Conservation (phyloP, 92 coral and sea anemone genomes). For the Bergia puertoricense region DNA sequence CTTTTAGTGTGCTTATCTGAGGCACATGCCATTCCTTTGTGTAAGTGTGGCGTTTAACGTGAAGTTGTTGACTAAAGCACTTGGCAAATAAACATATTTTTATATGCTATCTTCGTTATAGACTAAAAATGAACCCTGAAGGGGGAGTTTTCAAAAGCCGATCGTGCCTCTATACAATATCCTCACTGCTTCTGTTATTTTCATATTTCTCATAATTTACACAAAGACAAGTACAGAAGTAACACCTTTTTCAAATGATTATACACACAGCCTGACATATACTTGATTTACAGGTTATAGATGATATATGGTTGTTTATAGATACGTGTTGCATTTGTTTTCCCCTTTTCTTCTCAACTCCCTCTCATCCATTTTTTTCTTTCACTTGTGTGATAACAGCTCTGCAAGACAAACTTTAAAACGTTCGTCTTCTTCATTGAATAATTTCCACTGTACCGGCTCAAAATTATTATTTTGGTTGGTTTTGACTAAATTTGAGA, state of each 20-base stretch:
- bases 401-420: not conserved
- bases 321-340: not conserved
- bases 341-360: not conserved
- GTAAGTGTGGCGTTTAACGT: not conserved
- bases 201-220: not conserved
- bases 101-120: not conserved
- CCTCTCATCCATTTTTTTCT: not conserved
- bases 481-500: not conserved
- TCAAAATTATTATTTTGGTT: no score
- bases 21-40: not conserved
- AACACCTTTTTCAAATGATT: no score
- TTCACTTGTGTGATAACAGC: not conserved
- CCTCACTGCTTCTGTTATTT: no score
- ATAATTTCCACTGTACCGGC: not conserved
- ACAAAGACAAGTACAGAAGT: not conserved
- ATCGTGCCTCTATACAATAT: not conserved
- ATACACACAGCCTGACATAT: not conserved
- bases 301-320: not conserved
- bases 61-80: conserved; percentile 22
- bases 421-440: not conserved
- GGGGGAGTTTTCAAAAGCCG: not conserved
- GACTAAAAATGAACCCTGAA: not conserved
- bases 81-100: conserved; percentile 21
- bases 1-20: not conserved
- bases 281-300: not conserved